These are phyloP conservation scores for Hydropotes inermis DNA, from an alignment of 2,113 vertebrate species.

Conservation along the genomic window DNA sequence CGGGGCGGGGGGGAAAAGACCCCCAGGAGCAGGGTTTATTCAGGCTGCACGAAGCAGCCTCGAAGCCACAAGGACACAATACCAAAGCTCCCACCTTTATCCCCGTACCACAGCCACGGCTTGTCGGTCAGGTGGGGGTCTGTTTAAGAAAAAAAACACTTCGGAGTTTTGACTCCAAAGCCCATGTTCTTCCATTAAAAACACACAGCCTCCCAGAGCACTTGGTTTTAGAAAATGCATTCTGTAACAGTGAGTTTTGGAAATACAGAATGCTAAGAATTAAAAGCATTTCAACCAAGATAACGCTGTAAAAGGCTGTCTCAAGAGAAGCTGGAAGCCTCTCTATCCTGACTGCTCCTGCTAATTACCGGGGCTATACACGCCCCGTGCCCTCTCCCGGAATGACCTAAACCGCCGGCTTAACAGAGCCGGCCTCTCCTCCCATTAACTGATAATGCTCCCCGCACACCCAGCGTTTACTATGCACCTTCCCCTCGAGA, in stretches of 20 bases:
- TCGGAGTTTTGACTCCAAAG: neutral
- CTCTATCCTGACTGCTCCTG: neutral
- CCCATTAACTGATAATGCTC: neutral
- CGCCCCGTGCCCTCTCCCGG: neutral
- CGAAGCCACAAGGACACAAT: neutral
- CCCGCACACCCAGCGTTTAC: neutral
- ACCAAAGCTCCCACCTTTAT: neutral
- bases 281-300: neutral
- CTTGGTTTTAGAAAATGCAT: neutral
- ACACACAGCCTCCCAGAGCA: no score
- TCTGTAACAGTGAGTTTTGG: neutral
- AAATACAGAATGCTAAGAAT: neutral
- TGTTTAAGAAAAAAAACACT: neutral
- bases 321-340: neutral
- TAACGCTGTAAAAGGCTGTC: neutral
- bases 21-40: neutral
- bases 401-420: neutral
- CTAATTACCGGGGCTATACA: neutral
- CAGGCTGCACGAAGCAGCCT: neutral
- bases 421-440: neutral
- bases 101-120: neutral
- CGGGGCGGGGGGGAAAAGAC: neutral
- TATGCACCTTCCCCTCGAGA: neutral
- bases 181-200: neutral
- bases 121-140: neutral